Conservation (phyloP, 2,888 invertebrate species). For the Aethes cnicana region DNA sequence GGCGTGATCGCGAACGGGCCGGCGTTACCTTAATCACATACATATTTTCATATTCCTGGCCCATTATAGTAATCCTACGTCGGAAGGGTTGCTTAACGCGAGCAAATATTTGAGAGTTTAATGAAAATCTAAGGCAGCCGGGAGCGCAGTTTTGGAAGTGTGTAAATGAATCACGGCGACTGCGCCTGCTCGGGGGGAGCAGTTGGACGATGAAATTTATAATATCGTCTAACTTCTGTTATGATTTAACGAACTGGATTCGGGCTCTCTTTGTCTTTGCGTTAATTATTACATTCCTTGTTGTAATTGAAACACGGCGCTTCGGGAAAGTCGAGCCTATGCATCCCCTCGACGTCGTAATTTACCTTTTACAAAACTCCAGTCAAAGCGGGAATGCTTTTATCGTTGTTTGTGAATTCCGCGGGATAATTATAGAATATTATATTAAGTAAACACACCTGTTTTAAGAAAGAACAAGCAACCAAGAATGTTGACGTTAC, state of each 20-base stretch:
- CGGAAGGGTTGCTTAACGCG: conserved; percentile 57
- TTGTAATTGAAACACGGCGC: conserved; percentile 41
- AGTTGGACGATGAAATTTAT: conserved; percentile 71
- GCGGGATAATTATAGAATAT: conserved; percentile 7
- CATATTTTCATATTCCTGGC: conserved; percentile 66
- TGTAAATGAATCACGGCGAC: conserved; percentile 67
- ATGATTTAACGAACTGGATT: conserved; percentile 74
- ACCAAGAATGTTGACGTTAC: background rate
- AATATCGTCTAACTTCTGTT: conserved; percentile 71
- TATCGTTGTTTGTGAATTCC: conserved; percentile 13
- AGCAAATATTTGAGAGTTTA: conserved; percentile 74
- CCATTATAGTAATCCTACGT: conserved; percentile 55
- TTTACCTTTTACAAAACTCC: conserved; percentile 23
- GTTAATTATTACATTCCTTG: conserved; percentile 61
- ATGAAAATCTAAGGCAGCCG: conserved; percentile 70
- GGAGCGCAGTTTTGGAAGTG: conserved; percentile 61
- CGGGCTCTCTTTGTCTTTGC: conserved; percentile 56
- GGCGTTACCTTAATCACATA: conserved; percentile 59
- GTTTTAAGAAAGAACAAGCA: background rate
- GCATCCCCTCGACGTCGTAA: conserved; percentile 23
- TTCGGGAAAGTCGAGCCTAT: conserved; percentile 24
- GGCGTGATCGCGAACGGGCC: conserved; percentile 44
- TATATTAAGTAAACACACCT: conserved; percentile 1
- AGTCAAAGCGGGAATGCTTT: conserved; percentile 16
- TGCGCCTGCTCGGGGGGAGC: conserved; percentile 55